These are phyloP conservation scores for Melitaea cinxia DNA, from an alignment of 1,140 invertebrate genomes.

Conservation along the genomic window DNA sequence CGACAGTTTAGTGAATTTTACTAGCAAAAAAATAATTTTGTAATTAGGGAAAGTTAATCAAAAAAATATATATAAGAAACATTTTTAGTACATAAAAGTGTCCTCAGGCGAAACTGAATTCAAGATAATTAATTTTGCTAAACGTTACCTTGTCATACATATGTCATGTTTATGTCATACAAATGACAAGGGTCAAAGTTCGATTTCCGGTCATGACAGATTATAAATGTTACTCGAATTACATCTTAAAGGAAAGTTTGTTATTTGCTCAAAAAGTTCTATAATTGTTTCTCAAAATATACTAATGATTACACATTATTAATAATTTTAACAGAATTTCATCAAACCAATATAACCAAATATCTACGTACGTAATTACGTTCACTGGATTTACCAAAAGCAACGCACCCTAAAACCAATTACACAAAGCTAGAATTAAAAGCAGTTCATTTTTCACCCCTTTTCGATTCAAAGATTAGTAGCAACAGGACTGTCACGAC, in stretches of 20 bases:
- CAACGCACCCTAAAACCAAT: neutral
- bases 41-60: neutral
- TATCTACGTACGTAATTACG: too few species aligned
- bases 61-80: neutral
- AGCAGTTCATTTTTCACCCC: conserved; percentile 24
- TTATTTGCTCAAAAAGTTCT: too few species aligned
- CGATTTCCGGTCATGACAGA: conserved; percentile 2
- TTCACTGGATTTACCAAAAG: neutral
- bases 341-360: too few species aligned
- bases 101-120: too few species aligned
- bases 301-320: too few species aligned
- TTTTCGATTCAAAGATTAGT: conserved; percentile 23
- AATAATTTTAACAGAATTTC: too few species aligned
- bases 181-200: neutral
- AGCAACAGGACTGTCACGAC: conserved; percentile 17
- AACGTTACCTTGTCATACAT: neutral
- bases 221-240: neutral
- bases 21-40: neutral
- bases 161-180: neutral
- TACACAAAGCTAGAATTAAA: neutral
- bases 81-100: neutral
- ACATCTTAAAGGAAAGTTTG: too few species aligned
- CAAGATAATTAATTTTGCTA: neutral
- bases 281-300: too few species aligned
- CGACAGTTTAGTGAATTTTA: conserved; percentile 34